Conservation (phyloP, 2,113 vertebrate species). For the Planiliza haematocheilus region DNA sequence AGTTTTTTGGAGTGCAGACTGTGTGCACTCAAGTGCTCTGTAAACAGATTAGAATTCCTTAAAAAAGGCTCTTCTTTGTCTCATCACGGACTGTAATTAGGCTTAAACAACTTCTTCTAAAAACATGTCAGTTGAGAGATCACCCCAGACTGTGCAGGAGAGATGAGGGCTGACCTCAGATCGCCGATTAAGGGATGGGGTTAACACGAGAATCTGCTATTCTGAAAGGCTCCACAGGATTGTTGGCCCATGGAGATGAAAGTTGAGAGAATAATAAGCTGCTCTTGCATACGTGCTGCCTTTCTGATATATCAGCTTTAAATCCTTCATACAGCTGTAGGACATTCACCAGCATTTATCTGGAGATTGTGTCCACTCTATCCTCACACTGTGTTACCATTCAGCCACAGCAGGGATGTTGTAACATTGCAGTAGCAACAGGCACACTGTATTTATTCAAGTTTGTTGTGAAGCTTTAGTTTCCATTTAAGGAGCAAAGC, state of each 20-base stretch:
- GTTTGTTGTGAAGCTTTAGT: conserved; percentile 24
- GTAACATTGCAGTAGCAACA: conserved; percentile 24
- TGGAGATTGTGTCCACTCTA: conserved; percentile 31
- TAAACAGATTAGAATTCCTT: conserved; percentile 41
- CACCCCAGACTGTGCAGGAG: neutral
- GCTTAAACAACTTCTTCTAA: conserved; percentile 28
- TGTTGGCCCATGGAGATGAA: conserved; percentile 27
- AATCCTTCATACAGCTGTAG: conserved; percentile 35
- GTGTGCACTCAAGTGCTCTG: conserved; percentile 20
- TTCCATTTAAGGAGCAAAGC: conserved; percentile 34
- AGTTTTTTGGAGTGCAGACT: conserved; percentile 18
- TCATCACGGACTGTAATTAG: conserved; percentile 47
- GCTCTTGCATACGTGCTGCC: conserved; percentile 22
- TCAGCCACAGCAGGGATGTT: conserved; percentile 2
- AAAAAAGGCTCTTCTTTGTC: conserved; percentile 21
- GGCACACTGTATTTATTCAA: neutral
- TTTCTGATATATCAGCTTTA: conserved; percentile 40
- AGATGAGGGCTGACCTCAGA: conserved; percentile 26
- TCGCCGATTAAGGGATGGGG: conserved; percentile 24
- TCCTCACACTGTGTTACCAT: conserved; percentile 30
- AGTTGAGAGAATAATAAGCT: conserved; percentile 27
- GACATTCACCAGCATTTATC: conserved; percentile 47
- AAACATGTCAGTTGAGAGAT: conserved; percentile 27
- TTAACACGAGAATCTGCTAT: conserved; percentile 26
- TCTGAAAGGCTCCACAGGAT: conserved; percentile 36